phyloP scores from a whole-genome alignment of 2,888 invertebrate genomes.

The Halictus quadricinctus region DNA sequence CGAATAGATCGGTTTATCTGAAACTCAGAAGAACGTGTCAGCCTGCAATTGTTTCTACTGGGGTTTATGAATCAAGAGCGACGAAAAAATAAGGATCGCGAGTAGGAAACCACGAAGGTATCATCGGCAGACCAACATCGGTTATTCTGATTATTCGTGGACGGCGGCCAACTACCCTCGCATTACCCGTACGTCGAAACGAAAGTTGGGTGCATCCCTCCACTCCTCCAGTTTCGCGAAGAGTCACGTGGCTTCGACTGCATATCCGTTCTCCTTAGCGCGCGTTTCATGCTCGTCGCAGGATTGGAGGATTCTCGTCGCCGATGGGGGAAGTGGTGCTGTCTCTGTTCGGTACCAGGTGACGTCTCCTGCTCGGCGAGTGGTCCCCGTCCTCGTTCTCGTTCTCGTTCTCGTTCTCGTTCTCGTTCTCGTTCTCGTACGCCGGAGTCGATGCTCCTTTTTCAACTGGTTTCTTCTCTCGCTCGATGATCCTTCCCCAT shows the following conservation, averaged over 20 bases:
- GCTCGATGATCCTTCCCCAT: background rate
- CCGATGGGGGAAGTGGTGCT: background rate
- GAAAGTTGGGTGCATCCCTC: constrained; percentile 8
- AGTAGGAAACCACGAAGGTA: constrained; percentile 1
- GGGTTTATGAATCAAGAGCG: background rate
- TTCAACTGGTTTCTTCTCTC: background rate
- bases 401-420: background rate
- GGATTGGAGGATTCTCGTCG: constrained; percentile 32
- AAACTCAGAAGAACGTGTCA: background rate
- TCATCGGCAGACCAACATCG: constrained; percentile 13
- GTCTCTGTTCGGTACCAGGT: background rate
- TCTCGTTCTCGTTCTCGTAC: background rate
- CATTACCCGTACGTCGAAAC: constrained; percentile 17
- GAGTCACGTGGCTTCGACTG: constrained; percentile 34
- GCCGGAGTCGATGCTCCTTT: background rate
- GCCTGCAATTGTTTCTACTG: background rate
- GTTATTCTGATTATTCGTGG: background rate
- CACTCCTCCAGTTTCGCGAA: constrained; percentile 8
- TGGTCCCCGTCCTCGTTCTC: background rate
- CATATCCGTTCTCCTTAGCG: constrained; percentile 29
- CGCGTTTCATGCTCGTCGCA: constrained; percentile 8
- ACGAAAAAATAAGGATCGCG: background rate
- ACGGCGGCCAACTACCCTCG: constrained; percentile 3
- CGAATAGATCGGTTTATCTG: background rate
- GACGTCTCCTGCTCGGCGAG: constrained; percentile 7